Base-by-base conservation (phyloP, 2,113 vertebrate species). In the Aplodontia rufa region DNA sequence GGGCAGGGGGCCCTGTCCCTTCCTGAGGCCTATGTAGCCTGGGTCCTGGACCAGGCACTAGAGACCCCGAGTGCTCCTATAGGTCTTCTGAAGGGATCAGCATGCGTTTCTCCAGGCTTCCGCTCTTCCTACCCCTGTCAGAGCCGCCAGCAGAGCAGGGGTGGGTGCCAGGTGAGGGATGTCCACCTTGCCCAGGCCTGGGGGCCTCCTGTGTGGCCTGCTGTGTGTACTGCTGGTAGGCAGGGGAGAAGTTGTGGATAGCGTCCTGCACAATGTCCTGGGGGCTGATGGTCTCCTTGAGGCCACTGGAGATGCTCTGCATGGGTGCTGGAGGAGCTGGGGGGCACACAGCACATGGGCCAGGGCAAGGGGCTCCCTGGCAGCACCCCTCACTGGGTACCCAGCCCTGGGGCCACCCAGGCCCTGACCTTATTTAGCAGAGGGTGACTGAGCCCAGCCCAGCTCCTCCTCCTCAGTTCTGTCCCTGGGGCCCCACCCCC, bases 191-290 rank as follows among this genome's bases (percentile, higher is more conserved):
- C 74, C 98, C 97, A 0, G 98, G 98, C 0, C 7, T 92, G 3
- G 97, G 96, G 53, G 13, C 97, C 91, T 99, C 99, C 47, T 99
- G 99, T 30, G 99, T 99, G 1, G 99, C 99, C 98, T 99, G 99
- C 96, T 99, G 99, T 0, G 99, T 99, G 97, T 99, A 99, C 98
- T 99, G 99, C 98, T 99, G 99, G 98, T 99, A 99, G 75, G 99
- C 99, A 0, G 99, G 99, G 7, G 99, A 99, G 98, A 99, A 99
- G 98, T 99, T 99, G 90, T 99, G 99, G 98, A 99, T 99, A 42
- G 99, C 99, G 0, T 99, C 99, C 92, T 99, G 99, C 49, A 99
- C 99, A 47, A 99, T 99, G 98, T 99, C 99, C 0, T 99, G 99
- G 0, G 99, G 99, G 93, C 99, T 99, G 99, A 99, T 99, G 81